Base-by-base conservation (phyloP, 2,888 invertebrate species). In the Quadroppia sp. region DNA sequence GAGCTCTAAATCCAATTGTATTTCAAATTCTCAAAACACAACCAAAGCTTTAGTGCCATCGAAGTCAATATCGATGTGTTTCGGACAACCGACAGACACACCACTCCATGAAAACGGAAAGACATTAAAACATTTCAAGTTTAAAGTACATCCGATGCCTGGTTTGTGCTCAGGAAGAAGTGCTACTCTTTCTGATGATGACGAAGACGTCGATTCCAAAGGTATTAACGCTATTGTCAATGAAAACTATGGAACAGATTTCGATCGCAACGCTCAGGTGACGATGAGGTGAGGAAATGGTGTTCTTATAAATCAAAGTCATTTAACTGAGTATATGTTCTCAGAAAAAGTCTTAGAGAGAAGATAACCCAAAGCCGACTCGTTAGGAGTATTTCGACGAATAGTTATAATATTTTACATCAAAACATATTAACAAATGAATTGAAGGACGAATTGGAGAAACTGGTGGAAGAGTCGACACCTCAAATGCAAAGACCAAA, bases 311-410 rank as follows among this genome's bases (percentile, higher is more conserved):
- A 53, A 20, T 20, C 25, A 53, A 17, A 25, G 9, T 15, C 17
- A 59, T 11, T 30, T 30, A 7, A 59, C 30, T 59, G 2, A 30
- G 7, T 59, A 56, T 20, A 23, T 64, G 9, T 36, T 53, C 32
- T n/a, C 28, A 53, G 72, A 40, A 77, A 76, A 72, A 75, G 76
- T 20, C 64, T 78, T 23, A 76, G 73, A 72, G 77, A 78, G 61
- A 77, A 77, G 75, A 75, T 78, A 45, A 74, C 76, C 53, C 77
- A 73, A 67, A 77, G 77, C 53, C 77, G 78, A 9, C 71, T 78
- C 23, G 78, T 78, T 3, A 75, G 78, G 45, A 78, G 78, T 71
- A 77, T 78, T 36, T 78, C 78, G 25, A 76, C 77, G 15, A 77
- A 76, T 40, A 78, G 76, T 72, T 78, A 78, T 64, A 77, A 76